These are phyloP conservation scores for Chaetodon trifascialis DNA, from an alignment of 2,113 vertebrate genomes.

Conservation along the genomic window DNA sequence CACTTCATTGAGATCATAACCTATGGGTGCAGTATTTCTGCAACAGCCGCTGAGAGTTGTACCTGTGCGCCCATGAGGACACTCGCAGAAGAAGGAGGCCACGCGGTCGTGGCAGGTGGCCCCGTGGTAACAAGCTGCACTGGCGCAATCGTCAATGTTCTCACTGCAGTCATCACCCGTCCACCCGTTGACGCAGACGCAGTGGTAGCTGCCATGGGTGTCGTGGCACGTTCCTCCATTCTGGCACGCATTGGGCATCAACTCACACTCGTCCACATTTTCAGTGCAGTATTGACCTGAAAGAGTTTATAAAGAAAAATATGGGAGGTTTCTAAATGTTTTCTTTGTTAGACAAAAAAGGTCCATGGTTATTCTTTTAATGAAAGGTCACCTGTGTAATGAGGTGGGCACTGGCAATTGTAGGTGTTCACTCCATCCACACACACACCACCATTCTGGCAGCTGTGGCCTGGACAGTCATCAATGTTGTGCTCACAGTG, in stretches of 20 bases:
- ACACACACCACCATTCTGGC: constrained; percentile 92
- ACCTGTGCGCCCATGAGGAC: constrained; percentile 95
- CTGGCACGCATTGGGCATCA: constrained; percentile 96
- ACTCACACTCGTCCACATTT: constrained; percentile 95
- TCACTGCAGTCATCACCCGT: constrained; percentile 96
- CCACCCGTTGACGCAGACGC: constrained; percentile 96
- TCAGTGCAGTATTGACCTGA: constrained; percentile 96
- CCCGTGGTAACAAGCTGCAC: constrained; percentile 91
- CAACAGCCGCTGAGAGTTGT: not conserved
- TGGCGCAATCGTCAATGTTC: constrained; percentile 96
- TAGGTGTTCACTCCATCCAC: constrained; percentile 98
- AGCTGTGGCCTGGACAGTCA: constrained; percentile 92
- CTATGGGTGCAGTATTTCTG: not conserved
- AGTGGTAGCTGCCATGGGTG: constrained; percentile 91
- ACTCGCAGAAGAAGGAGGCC: constrained; percentile 98
- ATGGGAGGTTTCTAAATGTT: fast-evolving
- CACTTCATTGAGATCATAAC: too few relatives aligned
- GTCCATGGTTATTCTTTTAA: not conserved
- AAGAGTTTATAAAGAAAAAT: not conserved
- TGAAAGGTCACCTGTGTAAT: constrained; percentile 91
- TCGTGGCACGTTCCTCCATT: constrained; percentile 97
- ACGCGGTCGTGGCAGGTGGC: constrained; percentile 96
- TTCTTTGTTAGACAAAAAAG: not conserved
- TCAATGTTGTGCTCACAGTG: constrained; percentile 96
- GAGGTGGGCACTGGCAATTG: constrained; percentile 95